phyloP scores from a whole-genome alignment of 2,113 vertebrate species.

The Peucedramus taeniatus region DNA sequence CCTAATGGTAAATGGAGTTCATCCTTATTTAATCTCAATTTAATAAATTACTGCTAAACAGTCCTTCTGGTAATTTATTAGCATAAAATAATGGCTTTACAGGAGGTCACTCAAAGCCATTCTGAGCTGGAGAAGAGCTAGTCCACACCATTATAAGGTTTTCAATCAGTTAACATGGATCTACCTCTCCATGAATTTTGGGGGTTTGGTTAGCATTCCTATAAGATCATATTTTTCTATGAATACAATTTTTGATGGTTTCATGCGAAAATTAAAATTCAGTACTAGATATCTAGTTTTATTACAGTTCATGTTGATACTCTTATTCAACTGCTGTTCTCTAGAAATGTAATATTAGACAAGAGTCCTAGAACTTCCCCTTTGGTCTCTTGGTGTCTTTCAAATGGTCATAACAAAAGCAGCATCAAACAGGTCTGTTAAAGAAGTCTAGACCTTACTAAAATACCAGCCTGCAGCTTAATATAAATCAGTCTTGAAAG shows the following conservation, averaged over 20 bases:
- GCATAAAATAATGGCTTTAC: background rate
- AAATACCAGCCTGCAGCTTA: background rate
- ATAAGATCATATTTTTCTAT: background rate
- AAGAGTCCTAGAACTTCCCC: background rate
- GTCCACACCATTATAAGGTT: background rate
- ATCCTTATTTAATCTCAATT: constrained; percentile 12
- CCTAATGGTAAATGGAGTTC: constrained; percentile 17
- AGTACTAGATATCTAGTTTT: background rate
- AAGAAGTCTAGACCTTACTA: background rate
- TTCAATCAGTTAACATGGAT: background rate
- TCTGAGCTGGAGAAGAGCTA: background rate
- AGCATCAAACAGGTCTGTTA: background rate
- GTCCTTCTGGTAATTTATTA: constrained; percentile 8
- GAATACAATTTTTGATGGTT: background rate
- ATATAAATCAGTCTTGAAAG: background rate
- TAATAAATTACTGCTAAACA: background rate
- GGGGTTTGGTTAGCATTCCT: background rate
- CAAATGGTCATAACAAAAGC: background rate
- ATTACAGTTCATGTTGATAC: background rate
- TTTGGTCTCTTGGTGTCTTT: background rate
- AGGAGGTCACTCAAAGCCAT: background rate
- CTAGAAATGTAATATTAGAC: background rate
- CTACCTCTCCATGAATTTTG: background rate
- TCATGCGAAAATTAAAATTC: background rate
- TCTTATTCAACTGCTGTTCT: background rate